Conservation (phyloP, 2,888 invertebrate genomes). For the Drosophila austrosaltans region DNA sequence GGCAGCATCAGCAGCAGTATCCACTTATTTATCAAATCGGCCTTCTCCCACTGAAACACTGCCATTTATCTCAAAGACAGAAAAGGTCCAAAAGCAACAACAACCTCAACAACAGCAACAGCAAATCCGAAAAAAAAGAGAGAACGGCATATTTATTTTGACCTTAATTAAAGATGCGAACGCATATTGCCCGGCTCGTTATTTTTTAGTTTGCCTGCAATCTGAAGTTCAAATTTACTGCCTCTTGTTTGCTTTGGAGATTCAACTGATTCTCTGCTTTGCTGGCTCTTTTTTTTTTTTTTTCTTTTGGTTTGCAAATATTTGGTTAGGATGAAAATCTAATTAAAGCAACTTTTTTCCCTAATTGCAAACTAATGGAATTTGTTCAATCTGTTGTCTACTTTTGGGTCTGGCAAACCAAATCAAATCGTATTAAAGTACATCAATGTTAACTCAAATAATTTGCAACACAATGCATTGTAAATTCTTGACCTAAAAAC, state of each 20-base stretch:
- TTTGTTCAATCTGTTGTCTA: background rate
- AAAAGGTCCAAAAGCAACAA: constrained; percentile 18
- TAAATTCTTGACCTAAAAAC: no score
- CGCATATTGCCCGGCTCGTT: constrained; percentile 63
- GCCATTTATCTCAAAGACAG: constrained; percentile 70
- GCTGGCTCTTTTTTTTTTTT: constrained; percentile 11
- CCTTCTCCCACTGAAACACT: constrained; percentile 24
- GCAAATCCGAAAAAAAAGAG: constrained; percentile 6
- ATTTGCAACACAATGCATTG: no score
- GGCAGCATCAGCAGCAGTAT: constrained; percentile 26
- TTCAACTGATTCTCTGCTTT: background rate
- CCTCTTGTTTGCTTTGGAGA: constrained; percentile 38
- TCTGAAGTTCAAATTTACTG: constrained; percentile 39
- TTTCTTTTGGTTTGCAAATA: constrained; percentile 21
- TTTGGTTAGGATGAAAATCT: constrained; percentile 21
- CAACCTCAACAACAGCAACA: constrained; percentile 2
- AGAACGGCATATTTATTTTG: constrained; percentile 45
- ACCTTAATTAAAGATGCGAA: constrained; percentile 73
- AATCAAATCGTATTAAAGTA: background rate
- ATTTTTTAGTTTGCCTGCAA: constrained; percentile 33
- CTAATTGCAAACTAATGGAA: constrained; percentile 6
- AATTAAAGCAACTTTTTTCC: constrained; percentile 5
- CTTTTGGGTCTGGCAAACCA: background rate
- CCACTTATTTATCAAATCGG: constrained; percentile 75
- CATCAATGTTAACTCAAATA: no score